Evolutionary conservation across 2,888 invertebrate genomes (phyloP), one percentile per base, ranked within the genome.

Genomic region (Scaptomyza tumidula): DNA sequence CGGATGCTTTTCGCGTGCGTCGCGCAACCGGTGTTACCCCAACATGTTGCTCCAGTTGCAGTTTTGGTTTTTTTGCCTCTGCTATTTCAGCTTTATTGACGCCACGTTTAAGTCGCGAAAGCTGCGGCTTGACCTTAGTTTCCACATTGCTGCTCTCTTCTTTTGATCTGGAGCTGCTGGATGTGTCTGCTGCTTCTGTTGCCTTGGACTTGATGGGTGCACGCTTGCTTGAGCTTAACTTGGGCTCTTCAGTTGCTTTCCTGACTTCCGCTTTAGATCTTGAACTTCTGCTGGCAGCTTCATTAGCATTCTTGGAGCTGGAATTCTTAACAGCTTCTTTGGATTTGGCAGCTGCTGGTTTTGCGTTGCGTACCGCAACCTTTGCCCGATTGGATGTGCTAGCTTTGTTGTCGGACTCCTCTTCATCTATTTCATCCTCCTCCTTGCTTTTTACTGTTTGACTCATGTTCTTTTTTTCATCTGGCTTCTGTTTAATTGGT

Each of bases 401-500:
- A 3, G 53, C 1, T 14, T 66, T 67, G 9, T 27, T 45, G 1
- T 43, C 46, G 7, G 43, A 16, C 52, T 74, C 63, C 16, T 63
- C 64, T 0, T 48, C 54, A 1, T 70, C 71, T 5, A 61, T 58
- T 10, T 67, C 49, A 13, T 55, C 58, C 2, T 60, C 63, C 2
- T 46, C 39, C n/a, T 74, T 27, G 2, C 39, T 48, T 49, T 80
- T 71, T 0, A 9, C 19, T 1, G 41, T 41, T 13, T 62, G 44
- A 19, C 79, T 69, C 13, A 74, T 87, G 10, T 78, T 24, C 24
- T 24, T 79, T 33, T 54, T 61, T 6, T 69, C 80, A 13, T 72
- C 53, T 0, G 74, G 75, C 53, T 90, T 92, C 13, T 86, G 92
- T 66, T 94, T 94, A 43, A 95, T 90, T 9, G 94, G 94, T 90